Evolutionary conservation across 2,888 invertebrate genomes (phyloP), one percentile per base, ranked within the genome.

Genomic region (Cyclophora albipunctata): DNA sequence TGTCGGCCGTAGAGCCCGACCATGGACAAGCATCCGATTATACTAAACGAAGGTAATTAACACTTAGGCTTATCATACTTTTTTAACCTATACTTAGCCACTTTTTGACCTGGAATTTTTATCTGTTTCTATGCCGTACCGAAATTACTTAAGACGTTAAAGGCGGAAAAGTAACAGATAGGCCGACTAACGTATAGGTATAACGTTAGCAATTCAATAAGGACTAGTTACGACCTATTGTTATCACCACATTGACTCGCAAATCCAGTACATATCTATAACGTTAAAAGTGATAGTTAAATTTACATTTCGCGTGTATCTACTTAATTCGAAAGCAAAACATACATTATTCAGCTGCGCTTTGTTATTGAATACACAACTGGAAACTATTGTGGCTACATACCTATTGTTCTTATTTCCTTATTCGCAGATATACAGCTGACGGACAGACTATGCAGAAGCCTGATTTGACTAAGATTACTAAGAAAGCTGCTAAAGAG

Each of bases 21-120:
- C 92, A 93, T 69, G 93, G 93, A 67, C 91, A 93, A 78, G 90
- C 92, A 40, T 93, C 93, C 40, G 93, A 93, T 69, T 92, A 91
- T 64, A 90, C 89, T 2, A 91, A 91, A 64, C 83, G 92, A 63
- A 88, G 92, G 78, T 90, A 69, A 57, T 35, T 42, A 40, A 40
- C 7, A 44, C 37, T 35, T n/a, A n/a, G n/a, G n/a, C n/a, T 42
- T 6, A 7, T 5, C 35, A 33, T 3, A 45, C 35, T n/a, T n/a
- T n/a, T n/a, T n/a, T n/a, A n/a, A n/a, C n/a, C n/a, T n/a, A n/a
- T n/a, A n/a, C n/a, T n/a, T n/a, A n/a, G n/a, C 41, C 40, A 4
- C 34, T 40, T 20, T 40, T 20, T n/a, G 6, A 20, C 20, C 20
- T 20, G 20, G 20, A 20, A 1, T 20, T 2, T 20, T 20, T 20